Conservation (phyloP, 2,888 invertebrate genomes). For the Apotomis turbidana region DNA sequence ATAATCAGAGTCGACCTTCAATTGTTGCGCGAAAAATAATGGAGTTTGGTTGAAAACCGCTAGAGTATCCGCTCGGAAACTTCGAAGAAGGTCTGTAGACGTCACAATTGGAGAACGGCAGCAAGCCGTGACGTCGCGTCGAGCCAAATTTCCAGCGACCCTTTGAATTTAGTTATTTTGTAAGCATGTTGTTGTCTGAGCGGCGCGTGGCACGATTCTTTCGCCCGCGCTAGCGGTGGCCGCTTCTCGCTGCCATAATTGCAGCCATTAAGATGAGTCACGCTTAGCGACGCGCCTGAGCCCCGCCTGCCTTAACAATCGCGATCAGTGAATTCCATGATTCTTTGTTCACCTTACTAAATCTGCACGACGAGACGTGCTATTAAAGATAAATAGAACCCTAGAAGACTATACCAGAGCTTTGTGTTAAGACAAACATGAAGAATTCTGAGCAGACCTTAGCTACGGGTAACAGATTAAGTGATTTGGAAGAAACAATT, state of each 20-base stretch:
- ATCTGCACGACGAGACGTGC: slow-evolving; percentile 15
- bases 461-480: not conserved
- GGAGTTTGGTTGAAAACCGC: slow-evolving; percentile 44
- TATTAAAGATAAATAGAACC: not conserved
- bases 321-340: slow-evolving; percentile 58
- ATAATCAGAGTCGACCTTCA: slow-evolving; percentile 68
- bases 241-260: slow-evolving; percentile 71
- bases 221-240: slow-evolving; percentile 54
- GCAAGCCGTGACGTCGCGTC: slow-evolving; percentile 44
- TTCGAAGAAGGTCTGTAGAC: slow-evolving; percentile 46
- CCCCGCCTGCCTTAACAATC: slow-evolving; percentile 72
- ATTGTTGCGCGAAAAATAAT: slow-evolving; percentile 57
- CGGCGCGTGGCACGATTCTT: slow-evolving; percentile 67
- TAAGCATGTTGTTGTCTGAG: slow-evolving; percentile 34
- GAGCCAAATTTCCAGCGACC: slow-evolving; percentile 17
- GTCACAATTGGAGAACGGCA: slow-evolving; percentile 46
- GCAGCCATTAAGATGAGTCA: slow-evolving; percentile 81
- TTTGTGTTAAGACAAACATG: not conserved
- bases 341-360: slow-evolving; percentile 41
- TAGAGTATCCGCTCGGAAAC: slow-evolving; percentile 54
- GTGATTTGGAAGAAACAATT: slow-evolving; percentile 42
- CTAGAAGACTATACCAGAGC: not conserved
- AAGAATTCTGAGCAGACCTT: not conserved
- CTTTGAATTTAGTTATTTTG: slow-evolving; percentile 43
- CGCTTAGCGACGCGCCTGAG: slow-evolving; percentile 74